phyloP scores from a whole-genome alignment of 2,113 vertebrate genomes.

The Anolis carolinensis region DNA sequence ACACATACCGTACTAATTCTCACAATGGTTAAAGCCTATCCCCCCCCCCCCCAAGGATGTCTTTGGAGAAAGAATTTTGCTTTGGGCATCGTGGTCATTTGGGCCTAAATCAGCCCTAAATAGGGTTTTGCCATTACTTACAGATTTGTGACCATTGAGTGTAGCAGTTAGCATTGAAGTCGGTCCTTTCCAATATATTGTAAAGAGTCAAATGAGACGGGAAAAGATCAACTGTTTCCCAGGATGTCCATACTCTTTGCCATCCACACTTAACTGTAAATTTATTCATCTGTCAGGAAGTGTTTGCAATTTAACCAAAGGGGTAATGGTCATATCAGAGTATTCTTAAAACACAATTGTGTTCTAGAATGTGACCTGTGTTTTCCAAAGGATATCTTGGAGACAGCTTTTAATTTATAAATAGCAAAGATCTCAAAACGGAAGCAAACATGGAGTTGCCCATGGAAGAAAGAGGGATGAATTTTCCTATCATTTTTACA shows the following conservation, averaged over 20 bases:
- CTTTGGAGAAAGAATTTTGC: neutral
- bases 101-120: neutral
- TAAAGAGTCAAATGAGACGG: neutral
- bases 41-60: neutral
- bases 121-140: neutral
- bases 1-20: no score
- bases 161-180: neutral
- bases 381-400: neutral
- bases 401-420: neutral
- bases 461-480: neutral
- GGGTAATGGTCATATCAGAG: neutral
- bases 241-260: neutral
- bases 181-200: neutral
- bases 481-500: neutral
- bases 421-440: neutral
- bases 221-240: neutral
- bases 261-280: neutral
- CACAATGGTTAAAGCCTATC: neutral
- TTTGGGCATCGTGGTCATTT: neutral
- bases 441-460: neutral
- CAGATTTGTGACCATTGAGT: neutral
- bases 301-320: neutral
- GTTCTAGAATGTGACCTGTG: neutral
- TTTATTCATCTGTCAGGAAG: neutral
- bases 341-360: neutral